Percentiles rank a stretch among this genome's conserved stretches.
Conservation (phyloP, 2,797 vertebrate genomes). For the Characodon lateralis region DNA sequence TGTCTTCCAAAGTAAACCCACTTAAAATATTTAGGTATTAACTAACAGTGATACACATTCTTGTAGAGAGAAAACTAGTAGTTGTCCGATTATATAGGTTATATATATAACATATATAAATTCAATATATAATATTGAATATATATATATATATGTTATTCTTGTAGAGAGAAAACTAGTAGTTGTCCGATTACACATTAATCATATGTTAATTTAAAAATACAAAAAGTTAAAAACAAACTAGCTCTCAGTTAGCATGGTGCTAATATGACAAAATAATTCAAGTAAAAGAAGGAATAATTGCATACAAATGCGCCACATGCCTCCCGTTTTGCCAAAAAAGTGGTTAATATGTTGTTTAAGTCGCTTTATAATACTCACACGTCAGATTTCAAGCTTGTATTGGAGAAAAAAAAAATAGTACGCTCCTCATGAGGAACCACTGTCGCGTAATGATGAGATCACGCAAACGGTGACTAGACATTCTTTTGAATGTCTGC, state of each 20-base stretch:
- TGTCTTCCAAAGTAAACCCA: neutral
- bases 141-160: too few species aligned
- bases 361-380: constrained; percentile 26
- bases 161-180: neutral
- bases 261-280: neutral
- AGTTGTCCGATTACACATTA: neutral
- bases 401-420: neutral
- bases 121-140: too few species aligned
- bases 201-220: too few species aligned
- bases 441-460: constrained; percentile 50
- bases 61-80: neutral
- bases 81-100: neutral
- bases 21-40: neutral
- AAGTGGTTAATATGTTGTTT: rapidly evolving
- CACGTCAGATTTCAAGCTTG: constrained; percentile 1
- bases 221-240: neutral
- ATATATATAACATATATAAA: too few species aligned
- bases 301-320: rapidly evolving
- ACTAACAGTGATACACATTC: neutral
- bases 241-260: constrained; percentile 25
- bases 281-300: neutral
- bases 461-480: constrained; percentile 2
- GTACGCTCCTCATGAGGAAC: neutral
- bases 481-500: neutral
- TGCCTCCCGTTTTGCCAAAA: rapidly evolving